Evolutionary conservation across 1,140 invertebrate genomes (phyloP).

Genomic region (Lepidostoma basale): DNA sequence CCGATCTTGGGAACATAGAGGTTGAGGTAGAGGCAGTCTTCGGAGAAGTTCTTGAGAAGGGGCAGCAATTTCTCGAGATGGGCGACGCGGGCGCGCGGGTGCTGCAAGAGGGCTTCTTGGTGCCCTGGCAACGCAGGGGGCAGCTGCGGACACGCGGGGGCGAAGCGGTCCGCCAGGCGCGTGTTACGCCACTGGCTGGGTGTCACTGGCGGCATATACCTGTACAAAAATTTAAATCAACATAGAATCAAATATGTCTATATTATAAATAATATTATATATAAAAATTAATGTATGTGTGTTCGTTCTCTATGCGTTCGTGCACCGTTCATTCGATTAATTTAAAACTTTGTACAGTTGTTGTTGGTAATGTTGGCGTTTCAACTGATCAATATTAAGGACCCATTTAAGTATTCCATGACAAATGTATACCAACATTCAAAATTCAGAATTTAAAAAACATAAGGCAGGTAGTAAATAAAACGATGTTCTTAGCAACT

Average conservation of each 20-base stretch:
- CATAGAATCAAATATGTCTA: constrained; percentile 13
- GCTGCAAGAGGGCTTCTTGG: constrained; percentile 74
- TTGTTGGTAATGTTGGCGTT: too few species aligned
- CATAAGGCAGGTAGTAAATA: too few species aligned
- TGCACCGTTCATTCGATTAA: too few species aligned
- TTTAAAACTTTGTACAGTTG: too few species aligned
- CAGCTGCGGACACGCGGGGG: constrained; percentile 89
- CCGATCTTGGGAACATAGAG: constrained; percentile 88
- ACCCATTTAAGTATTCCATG: too few species aligned
- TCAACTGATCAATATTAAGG: too few species aligned
- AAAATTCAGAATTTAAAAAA: too few species aligned
- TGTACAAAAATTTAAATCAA: constrained; percentile 48
- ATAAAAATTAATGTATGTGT: too few species aligned
- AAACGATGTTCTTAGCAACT: too few species aligned
- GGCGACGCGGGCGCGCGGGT: constrained; percentile 79
- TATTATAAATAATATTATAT: background rate
- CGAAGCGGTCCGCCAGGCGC: constrained; percentile 78
- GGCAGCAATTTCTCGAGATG: constrained; percentile 83
- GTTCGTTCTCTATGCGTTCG: too few species aligned
- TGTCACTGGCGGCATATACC: constrained; percentile 93
- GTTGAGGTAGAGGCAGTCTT: constrained; percentile 97
- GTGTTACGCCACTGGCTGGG: constrained; percentile 85
- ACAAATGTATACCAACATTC: too few species aligned
- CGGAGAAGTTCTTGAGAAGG: constrained; percentile 86
- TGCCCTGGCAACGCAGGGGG: constrained; percentile 72